Conservation (phyloP, 2,797 vertebrate genomes). For the Sebastes itinus region DNA sequence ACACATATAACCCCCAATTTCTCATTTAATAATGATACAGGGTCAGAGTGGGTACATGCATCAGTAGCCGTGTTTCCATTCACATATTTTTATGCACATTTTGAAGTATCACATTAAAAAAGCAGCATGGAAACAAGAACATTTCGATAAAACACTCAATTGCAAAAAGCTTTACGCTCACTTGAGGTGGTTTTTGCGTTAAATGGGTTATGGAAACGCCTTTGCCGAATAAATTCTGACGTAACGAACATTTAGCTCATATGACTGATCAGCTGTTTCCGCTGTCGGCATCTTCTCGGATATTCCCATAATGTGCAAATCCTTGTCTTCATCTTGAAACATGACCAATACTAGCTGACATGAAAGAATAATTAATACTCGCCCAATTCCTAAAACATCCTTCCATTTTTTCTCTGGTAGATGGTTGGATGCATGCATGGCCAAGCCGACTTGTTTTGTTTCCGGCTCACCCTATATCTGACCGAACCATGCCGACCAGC, state of each 20-base stretch:
- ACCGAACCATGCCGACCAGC: too few species aligned
- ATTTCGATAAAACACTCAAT: not conserved
- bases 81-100: not conserved
- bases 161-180: not conserved
- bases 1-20: slow-evolving; percentile 15
- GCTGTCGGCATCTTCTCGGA: too few species aligned
- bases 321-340: fast-evolving
- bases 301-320: too few species aligned
- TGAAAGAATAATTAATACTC: too few species aligned
- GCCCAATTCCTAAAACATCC: fast-evolving
- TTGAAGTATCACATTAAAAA: not conserved
- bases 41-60: slow-evolving; percentile 1
- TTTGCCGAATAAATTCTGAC: not conserved
- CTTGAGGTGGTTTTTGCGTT: not conserved
- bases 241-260: too few species aligned
- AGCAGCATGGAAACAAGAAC: not conserved
- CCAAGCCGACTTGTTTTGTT: not conserved
- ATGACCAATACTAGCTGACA: too few species aligned
- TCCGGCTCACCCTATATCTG: not conserved
- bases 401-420: too few species aligned
- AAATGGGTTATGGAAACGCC: not conserved
- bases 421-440: too few species aligned
- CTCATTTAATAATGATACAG: slow-evolving; percentile 8
- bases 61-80: slow-evolving; percentile 1
- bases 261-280: too few species aligned